Conservation (phyloP, 2,888 invertebrate genomes). For the Hyppa rectilinea region DNA sequence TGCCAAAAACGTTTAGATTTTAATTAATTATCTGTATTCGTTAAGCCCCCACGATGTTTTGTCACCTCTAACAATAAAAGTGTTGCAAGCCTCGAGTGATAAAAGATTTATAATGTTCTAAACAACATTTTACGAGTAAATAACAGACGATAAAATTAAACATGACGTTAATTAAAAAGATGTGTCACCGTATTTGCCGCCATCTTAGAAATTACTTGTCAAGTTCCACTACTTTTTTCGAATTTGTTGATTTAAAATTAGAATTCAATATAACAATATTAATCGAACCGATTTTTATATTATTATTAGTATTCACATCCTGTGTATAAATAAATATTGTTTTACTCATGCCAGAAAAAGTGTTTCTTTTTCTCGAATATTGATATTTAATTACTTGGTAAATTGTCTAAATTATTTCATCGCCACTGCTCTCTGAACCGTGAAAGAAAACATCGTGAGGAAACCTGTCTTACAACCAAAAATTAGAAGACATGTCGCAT, state of each 20-base stretch:
- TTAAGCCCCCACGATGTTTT: conserved; percentile 14
- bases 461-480: too few species aligned
- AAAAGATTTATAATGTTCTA: conserved; percentile 50
- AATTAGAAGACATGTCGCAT: too few species aligned
- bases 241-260: conserved; percentile 27
- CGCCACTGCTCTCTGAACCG: too few species aligned
- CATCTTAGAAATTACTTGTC: conserved; percentile 22
- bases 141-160: conserved; percentile 49
- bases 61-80: conserved; percentile 40
- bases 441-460: too few species aligned
- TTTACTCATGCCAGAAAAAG: not conserved
- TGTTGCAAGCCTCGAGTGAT: conserved; percentile 47
- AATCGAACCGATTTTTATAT: not conserved
- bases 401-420: too few species aligned
- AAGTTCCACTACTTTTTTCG: conserved; percentile 8
- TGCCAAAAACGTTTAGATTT: not conserved
- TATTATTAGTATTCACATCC: not conserved
- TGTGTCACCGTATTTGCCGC: conserved; percentile 19
- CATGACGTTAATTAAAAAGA: conserved; percentile 52
- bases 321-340: not conserved
- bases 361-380: not conserved
- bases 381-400: too few species aligned
- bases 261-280: not conserved
- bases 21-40: not conserved
- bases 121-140: conserved; percentile 47